Evolutionary conservation across 2,888 invertebrate species (phyloP).

Genomic region (Drosophila eohydei): DNA sequence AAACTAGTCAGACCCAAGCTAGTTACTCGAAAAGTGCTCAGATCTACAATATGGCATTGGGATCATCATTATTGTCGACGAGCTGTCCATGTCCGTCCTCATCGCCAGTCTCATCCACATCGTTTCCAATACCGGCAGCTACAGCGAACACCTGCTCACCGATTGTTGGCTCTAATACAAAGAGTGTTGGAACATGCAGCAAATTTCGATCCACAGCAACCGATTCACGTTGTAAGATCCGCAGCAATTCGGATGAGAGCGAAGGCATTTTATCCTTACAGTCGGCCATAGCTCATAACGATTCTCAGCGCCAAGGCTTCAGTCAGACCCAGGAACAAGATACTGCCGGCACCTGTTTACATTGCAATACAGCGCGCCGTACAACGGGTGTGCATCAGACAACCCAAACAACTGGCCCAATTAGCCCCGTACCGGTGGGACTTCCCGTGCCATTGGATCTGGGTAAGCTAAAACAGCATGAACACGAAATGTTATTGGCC

Average conservation of each 20-base stretch:
- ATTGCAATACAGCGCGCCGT: slow-evolving; percentile 84
- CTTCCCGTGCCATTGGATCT: slow-evolving; percentile 54
- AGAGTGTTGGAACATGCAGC: slow-evolving; percentile 3
- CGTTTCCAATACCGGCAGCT: slow-evolving; percentile 20
- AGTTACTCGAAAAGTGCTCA: slow-evolving; percentile 50
- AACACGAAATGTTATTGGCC: slow-evolving; percentile 21
- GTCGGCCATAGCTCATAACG: slow-evolving; percentile 31
- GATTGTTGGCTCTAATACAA: slow-evolving; percentile 10
- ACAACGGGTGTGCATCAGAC: slow-evolving; percentile 85
- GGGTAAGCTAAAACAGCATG: slow-evolving; percentile 18
- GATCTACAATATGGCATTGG: slow-evolving; percentile 39
- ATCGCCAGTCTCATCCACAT: slow-evolving; percentile 48
- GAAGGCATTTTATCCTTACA: slow-evolving; percentile 73
- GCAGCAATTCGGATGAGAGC: slow-evolving; percentile 23
- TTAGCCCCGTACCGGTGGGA: slow-evolving; percentile 84
- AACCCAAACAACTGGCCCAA: slow-evolving; percentile 85
- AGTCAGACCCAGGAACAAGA: slow-evolving; percentile 17
- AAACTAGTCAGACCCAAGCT: slow-evolving; percentile 5
- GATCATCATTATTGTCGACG: slow-evolving; percentile 19
- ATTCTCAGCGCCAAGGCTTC: background rate
- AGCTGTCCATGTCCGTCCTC: slow-evolving; percentile 47
- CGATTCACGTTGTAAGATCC: background rate
- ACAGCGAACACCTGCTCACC: slow-evolving; percentile 47
- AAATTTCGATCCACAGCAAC: slow-evolving; percentile 5
- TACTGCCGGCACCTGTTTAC: slow-evolving; percentile 81